Base-by-base conservation (phyloP, 1,140 invertebrate genomes). In the Mamestra configurata region DNA sequence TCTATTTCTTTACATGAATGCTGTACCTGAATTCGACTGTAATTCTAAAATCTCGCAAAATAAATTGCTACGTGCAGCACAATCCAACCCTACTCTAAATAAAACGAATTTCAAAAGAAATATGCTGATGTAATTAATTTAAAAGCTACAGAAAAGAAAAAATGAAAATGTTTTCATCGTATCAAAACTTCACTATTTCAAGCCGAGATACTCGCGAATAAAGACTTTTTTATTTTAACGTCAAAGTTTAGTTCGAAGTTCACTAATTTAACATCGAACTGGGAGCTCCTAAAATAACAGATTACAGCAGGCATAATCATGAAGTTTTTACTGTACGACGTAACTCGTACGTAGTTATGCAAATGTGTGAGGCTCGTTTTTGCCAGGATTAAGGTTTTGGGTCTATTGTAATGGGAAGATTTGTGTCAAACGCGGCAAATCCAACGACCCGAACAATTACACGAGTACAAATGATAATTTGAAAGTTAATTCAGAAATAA, bases 81-180 rank as follows among this genome's bases (percentile, higher is more conserved):
- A 76, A 61, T 76, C 24, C 73, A 64, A 49, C 57, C 53, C 18
- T 43, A 73, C 53, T 49, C 49, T 31, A 77, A 66, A 77, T 77
- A 77, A 77, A 77, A 77, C 53, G 61, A 51, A 77, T 77, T 77
- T 68, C 73, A 77, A 77, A 72, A 77, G 61, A 46, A 77, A 77
- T 43, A 78, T 55, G 68, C 57, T 77, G 75, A 55, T 82, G 77
- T 82, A 75, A 79, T 79, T 79, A 82, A 79, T 79, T 72, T 81
- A 73, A 81, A 78, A 81, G 80, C 80, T 77, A 73, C 66, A 78
- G 76, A 78, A 81, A 57, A 51, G n/a, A 68, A 70, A 78, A 81
- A 82, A 78, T 79, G 35, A 78, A 82, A 82, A 82, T 82, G 80
- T 82, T 78, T 82, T 82, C 76, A 82, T 79, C 70, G 37, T 82